phyloP scores from a whole-genome alignment of 1,140 invertebrate genomes.

The Leptestheria dahalacensis region DNA sequence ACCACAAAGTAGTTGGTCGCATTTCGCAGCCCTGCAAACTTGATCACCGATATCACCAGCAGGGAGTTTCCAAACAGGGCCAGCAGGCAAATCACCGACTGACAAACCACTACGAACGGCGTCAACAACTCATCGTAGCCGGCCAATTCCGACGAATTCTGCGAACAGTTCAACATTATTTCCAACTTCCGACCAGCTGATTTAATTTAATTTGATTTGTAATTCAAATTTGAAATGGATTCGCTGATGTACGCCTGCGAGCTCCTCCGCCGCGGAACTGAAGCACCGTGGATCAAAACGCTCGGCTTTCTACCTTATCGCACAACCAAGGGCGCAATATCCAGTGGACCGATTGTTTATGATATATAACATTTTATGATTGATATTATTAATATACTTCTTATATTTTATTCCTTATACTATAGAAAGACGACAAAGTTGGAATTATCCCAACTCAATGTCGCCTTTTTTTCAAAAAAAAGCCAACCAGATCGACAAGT shows the following conservation, averaged over 20 bases:
- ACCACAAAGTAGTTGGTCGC: slow-evolving; percentile 19
- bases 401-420: too few relatives aligned
- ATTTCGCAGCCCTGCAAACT: slow-evolving; percentile 15
- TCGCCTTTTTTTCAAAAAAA: too few relatives aligned
- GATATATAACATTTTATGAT: too few relatives aligned
- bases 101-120: slow-evolving; percentile 12
- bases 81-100: slow-evolving; percentile 15
- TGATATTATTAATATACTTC: too few relatives aligned
- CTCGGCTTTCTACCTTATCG: too few relatives aligned
- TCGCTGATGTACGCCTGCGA: neutral
- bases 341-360: too few relatives aligned
- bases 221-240: neutral
- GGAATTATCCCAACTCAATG: too few relatives aligned
- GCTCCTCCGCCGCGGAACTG: too few relatives aligned
- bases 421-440: too few relatives aligned
- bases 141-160: neutral
- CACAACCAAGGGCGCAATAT: too few relatives aligned
- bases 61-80: slow-evolving; percentile 19
- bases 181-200: neutral
- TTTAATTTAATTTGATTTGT: neutral
- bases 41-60: slow-evolving; percentile 16
- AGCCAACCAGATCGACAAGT: too few relatives aligned
- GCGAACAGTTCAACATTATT: neutral
- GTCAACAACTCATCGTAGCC: neutral
- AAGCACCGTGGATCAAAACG: too few relatives aligned